phyloP scores from a whole-genome alignment of 2,797 vertebrate genomes.

The Bryconaethiops microstoma region DNA sequence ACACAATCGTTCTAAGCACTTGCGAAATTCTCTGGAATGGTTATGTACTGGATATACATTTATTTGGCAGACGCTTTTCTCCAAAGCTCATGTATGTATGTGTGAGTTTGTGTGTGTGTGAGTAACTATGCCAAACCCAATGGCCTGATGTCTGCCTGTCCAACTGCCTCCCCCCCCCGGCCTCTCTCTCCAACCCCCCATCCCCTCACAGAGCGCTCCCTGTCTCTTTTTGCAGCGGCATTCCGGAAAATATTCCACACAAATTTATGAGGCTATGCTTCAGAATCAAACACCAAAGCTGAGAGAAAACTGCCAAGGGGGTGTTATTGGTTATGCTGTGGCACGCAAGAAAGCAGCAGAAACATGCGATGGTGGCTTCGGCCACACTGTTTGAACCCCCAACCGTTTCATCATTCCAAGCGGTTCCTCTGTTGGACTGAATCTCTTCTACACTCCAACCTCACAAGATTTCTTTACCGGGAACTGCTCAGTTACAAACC shows the following conservation, averaged over 20 bases:
- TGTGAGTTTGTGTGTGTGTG: neutral
- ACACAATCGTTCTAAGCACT: no score
- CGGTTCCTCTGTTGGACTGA: slow-evolving; percentile 17
- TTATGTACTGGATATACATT: slow-evolving; percentile 28
- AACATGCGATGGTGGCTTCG: slow-evolving; percentile 42
- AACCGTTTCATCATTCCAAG: slow-evolving; percentile 25
- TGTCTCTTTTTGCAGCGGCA: slow-evolving; percentile 46
- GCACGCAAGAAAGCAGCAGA: slow-evolving; percentile 41
- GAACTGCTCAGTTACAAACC: neutral
- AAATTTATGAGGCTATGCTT: slow-evolving; percentile 60
- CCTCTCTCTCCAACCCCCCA: slow-evolving; percentile 9
- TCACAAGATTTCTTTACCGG: neutral
- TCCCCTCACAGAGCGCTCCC: slow-evolving; percentile 30
- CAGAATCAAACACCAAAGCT: slow-evolving; percentile 41
- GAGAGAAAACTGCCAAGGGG: slow-evolving; percentile 49
- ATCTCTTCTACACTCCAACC: neutral
- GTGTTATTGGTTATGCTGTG: slow-evolving; percentile 54
- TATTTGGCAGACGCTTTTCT: no score
- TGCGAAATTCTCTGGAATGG: neutral
- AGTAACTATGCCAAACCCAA: slow-evolving; percentile 38
- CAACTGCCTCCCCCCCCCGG: neutral
- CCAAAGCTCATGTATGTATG: slow-evolving; percentile 8
- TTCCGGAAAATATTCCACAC: slow-evolving; percentile 59
- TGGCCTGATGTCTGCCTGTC: slow-evolving; percentile 41
- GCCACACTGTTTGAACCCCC: slow-evolving; percentile 10